Conservation (phyloP, 1,140 invertebrate species). For the Neelides sp. region DNA sequence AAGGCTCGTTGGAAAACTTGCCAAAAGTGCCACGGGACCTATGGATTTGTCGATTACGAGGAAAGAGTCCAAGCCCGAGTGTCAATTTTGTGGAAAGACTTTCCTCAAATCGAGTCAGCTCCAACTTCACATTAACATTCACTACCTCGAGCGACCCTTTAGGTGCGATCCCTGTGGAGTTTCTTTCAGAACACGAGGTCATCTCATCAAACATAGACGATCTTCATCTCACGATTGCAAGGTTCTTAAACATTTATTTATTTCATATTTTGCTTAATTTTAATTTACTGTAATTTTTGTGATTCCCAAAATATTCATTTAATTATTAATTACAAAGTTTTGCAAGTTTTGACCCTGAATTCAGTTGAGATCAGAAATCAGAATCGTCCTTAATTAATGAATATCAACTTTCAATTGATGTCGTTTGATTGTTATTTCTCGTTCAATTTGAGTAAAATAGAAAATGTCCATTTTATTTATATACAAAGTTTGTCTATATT, state of each 20-base stretch:
- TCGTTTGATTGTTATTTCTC: too few species aligned
- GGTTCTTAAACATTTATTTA: constrained; percentile 37
- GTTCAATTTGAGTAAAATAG: too few species aligned
- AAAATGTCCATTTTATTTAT: too few species aligned
- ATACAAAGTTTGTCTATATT: too few species aligned
- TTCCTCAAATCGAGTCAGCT: constrained; percentile 83
- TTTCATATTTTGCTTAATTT: constrained; percentile 9
- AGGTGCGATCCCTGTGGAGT: constrained; percentile 80
- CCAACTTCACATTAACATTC: constrained; percentile 84
- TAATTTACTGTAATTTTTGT: constrained; percentile 1
- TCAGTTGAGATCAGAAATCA: too few species aligned
- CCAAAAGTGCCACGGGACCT: too few species aligned
- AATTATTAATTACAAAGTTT: too few species aligned
- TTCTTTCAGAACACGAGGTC: constrained; percentile 79
- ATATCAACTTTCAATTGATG: too few species aligned
- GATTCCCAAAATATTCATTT: not conserved
- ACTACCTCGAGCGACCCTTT: constrained; percentile 85
- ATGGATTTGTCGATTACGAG: too few species aligned
- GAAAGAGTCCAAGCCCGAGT: constrained; percentile 68
- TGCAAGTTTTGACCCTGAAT: too few species aligned
- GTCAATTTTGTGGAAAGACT: constrained; percentile 76
- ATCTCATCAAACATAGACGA: constrained; percentile 80
- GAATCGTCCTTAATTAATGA: too few species aligned
- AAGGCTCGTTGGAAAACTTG: too few species aligned
- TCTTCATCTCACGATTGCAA: constrained; percentile 83